These are phyloP conservation scores for Oreortyx pictus DNA, from an alignment of 2,797 vertebrate genomes.

Conservation along the genomic window DNA sequence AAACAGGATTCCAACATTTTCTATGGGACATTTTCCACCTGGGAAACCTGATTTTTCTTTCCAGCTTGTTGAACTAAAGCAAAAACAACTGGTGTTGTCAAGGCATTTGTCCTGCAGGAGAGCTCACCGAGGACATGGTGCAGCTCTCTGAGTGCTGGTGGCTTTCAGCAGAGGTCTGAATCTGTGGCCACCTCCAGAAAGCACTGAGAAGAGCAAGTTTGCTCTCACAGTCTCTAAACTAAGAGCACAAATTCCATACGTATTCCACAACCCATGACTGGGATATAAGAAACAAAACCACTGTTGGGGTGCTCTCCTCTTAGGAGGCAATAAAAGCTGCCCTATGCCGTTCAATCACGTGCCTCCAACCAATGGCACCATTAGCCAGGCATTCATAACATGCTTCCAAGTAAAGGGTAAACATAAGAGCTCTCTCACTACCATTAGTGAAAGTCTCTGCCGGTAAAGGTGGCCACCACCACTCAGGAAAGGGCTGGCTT, in stretches of 20 bases:
- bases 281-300: rapidly evolving
- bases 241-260: not conserved
- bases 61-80: not conserved
- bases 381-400: not conserved
- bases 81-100: not conserved
- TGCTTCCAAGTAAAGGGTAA: not conserved
- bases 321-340: not conserved
- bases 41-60: not conserved
- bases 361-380: not conserved
- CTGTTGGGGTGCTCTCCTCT: not conserved
- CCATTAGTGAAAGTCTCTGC: not conserved
- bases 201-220: not conserved
- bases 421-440: rapidly evolving
- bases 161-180: not conserved
- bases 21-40: slow-evolving; percentile 51
- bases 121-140: rapidly evolving
- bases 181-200: not conserved
- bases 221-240: not conserved
- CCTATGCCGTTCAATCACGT: not conserved
- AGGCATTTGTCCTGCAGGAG: not conserved
- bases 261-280: rapidly evolving
- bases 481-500: not conserved
- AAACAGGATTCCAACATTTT: not conserved
- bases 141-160: not conserved
- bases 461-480: not conserved